Base-by-base conservation (phyloP, 2,797 vertebrate species). In the Semaprochilodus insignis region DNA sequence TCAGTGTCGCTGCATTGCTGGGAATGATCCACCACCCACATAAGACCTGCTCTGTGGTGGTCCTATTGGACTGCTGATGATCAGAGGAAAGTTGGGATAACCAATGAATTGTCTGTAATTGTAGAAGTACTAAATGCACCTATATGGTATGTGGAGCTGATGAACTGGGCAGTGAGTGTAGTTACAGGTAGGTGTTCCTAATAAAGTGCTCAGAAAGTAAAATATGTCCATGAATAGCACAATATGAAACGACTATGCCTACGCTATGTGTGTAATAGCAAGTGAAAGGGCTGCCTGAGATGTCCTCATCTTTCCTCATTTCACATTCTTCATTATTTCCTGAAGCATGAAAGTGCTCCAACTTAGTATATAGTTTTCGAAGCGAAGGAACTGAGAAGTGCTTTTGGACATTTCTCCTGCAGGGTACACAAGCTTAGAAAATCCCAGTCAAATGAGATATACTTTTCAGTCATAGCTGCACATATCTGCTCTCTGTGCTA, bases 321-420 rank as follows among this genome's bases (percentile, higher is more conserved):
- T 71, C n/a, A 27, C n/a, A 16, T 51, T 71, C 7, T 36, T 21
- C 15, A 40, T 36, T 67, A 40, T 69, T n/a, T 69, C 36, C 6
- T 69, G 10, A 11, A 25, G 34, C 34, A 44, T 5, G 44, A 21
- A 44, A 69, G 7, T n/a, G 34, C 34, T 69, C 17, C 34, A 40
- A 69, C 66, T 6, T 34, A n/a, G 19, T 63, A 34, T 44, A 44
- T 44, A 13, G 11, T 44, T 40, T 69, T 66, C 65, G 44, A 69
- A 19, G 27, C 13, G 60, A 31, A 63, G 14, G 25, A 63, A 69
- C 11, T 25, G 40, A 48, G 23, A 27, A 54, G 23, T 25, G 44
- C 69, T 71, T 71, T 71, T 52, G 40, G 69, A 71, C 44, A 27
- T 51, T 71, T 71, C 69, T 71, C 44, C 71, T 73, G 51, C 71